These are phyloP conservation scores for Phoenoteleia sp. DNA, from an alignment of 2,888 invertebrate genomes.

Conservation along the genomic window DNA sequence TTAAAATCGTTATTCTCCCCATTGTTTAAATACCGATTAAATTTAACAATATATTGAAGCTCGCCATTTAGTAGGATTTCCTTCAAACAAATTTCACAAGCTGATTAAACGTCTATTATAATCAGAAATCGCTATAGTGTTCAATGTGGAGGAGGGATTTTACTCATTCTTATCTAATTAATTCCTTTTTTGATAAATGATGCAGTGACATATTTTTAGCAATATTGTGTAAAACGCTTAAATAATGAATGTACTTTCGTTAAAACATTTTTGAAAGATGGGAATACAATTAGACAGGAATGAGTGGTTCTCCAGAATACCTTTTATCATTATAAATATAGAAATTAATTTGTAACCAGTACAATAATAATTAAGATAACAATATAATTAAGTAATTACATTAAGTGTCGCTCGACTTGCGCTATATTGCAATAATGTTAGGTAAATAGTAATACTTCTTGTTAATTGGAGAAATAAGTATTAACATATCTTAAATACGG, in stretches of 20 bases:
- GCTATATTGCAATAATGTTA: no score
- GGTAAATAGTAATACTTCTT: no score
- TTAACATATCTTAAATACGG: no score
- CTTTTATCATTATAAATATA: conserved; percentile 29
- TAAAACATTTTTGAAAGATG: background rate
- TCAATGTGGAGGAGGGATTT: conserved; percentile 1
- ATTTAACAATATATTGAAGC: conserved; percentile 71
- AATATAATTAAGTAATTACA: conserved; percentile 45
- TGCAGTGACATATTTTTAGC: background rate
- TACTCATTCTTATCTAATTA: conserved; percentile 33
- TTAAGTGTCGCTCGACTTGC: conserved; percentile 49
- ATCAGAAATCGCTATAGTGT: conserved; percentile 52
- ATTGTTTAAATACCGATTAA: conserved; percentile 56
- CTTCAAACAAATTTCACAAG: conserved; percentile 63
- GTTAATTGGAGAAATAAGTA: no score
- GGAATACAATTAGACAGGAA: conserved; percentile 27
- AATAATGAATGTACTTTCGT: background rate
- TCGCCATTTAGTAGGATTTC: conserved; percentile 67
- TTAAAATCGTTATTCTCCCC: conserved; percentile 51
- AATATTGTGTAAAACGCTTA: background rate
- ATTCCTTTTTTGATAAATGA: conserved; percentile 1
- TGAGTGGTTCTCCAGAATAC: conserved; percentile 16
- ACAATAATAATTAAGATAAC: conserved; percentile 52
- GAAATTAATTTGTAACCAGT: conserved; percentile 48
- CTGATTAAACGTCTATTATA: conserved; percentile 56